Conservation (phyloP, 1,140 invertebrate genomes). For the Onthophagus taurus region DNA sequence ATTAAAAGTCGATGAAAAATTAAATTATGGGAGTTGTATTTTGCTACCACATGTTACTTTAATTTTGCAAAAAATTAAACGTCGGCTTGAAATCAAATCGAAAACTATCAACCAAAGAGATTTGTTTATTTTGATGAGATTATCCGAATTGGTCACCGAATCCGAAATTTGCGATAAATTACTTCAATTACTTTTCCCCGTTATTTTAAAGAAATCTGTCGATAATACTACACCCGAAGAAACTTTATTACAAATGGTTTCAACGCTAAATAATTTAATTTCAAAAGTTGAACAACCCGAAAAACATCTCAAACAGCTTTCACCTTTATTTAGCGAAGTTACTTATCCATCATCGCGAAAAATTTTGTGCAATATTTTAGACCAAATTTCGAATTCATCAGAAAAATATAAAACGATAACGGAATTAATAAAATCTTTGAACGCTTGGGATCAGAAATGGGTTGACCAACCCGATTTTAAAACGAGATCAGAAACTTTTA, state of each 20-base stretch:
- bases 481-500: conserved; percentile 63
- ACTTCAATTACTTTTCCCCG: conserved; percentile 61
- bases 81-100: conserved; percentile 47
- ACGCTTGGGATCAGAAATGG: conserved; percentile 76
- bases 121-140: conserved; percentile 66
- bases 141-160: conserved; percentile 63
- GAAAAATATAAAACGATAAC: conserved; percentile 37
- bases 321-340: conserved; percentile 51
- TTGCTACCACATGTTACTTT: conserved; percentile 61
- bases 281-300: conserved; percentile 55
- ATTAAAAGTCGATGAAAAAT: conserved; percentile 35
- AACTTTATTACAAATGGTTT: conserved; percentile 52
- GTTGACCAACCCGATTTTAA: conserved; percentile 90
- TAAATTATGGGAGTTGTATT: conserved; percentile 65
- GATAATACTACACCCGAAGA: conserved; percentile 42
- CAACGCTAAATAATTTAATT: conserved; percentile 64
- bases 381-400: conserved; percentile 41
- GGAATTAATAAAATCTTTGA: conserved; percentile 57
- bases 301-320: conserved; percentile 53
- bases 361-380: conserved; percentile 49
- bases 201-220: conserved; percentile 54
- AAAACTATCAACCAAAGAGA: conserved; percentile 57
- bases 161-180: conserved; percentile 55
- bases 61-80: conserved; percentile 63
- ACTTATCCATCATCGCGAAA: conserved; percentile 49